phyloP scores from a whole-genome alignment of 2,113 vertebrate species.

The Steatornis caripensis region DNA sequence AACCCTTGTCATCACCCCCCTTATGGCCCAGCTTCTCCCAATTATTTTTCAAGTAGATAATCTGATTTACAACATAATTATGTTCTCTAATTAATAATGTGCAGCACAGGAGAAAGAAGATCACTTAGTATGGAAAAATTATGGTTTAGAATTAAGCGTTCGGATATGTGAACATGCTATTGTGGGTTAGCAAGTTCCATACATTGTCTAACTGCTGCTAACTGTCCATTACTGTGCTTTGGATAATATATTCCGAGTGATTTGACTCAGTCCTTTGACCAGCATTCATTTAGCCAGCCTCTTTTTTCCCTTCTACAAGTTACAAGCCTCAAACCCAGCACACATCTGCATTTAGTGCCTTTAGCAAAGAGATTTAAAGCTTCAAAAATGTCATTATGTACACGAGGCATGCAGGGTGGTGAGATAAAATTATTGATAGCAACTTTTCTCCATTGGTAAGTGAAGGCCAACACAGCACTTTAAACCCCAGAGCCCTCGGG shows the following conservation, averaged over 20 bases:
- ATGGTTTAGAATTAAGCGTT: not conserved
- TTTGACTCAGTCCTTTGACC: not conserved
- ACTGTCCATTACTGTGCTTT: not conserved
- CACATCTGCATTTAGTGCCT: slow-evolving; percentile 23
- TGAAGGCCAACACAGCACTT: not conserved
- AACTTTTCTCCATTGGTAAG: slow-evolving; percentile 18
- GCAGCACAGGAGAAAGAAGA: not conserved
- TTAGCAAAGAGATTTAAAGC: slow-evolving; percentile 30
- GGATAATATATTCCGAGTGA: not conserved
- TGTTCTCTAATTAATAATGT: not conserved
- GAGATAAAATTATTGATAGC: slow-evolving; percentile 40
- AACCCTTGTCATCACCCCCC: not conserved
- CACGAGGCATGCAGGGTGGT: slow-evolving; percentile 17
- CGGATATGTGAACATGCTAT: not conserved
- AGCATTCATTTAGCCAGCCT: not conserved
- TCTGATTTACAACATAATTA: not conserved
- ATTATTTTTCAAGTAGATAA: not conserved
- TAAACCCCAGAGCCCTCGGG: not conserved
- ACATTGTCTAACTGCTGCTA: not conserved
- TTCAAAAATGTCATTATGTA: slow-evolving; percentile 18
- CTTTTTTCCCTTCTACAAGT: not conserved
- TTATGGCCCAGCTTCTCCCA: not conserved
- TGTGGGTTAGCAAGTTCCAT: not conserved
- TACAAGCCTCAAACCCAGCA: not conserved
- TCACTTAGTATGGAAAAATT: not conserved